Evolutionary conservation across 1,140 invertebrate species (phyloP), one percentile per base, ranked within the genome.

Genomic region (Apis florea): DNA sequence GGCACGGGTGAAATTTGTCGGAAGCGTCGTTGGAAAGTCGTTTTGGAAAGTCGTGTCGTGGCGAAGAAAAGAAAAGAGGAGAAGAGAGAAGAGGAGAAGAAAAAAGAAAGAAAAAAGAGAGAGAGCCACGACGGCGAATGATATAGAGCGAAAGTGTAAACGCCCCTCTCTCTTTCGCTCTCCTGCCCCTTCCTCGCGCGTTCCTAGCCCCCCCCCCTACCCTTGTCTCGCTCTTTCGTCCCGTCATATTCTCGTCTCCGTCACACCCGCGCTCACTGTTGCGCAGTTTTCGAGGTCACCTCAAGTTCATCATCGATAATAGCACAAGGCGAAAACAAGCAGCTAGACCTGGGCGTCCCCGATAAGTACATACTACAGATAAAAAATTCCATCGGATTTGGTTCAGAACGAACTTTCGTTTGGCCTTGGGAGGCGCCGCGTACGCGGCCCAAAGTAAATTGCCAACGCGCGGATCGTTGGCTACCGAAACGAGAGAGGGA

Each of bases 291-390:
- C 88, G 89, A 91, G 91, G 92, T 93, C 91, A 91, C 86, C 84
- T 90, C 89, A 93, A 93, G 92, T 93, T 94, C 91, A 93, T 94
- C 92, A 92, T 93, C 90, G 92, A 93, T 93, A 93, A 92, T 92
- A 92, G 90, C 89, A 87, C 87, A 90, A 82, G 87, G 89, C 92
- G 85, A 92, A 92, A 92, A 93, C 91, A 93, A 92, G 88, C 86
- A 90, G 89, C 91, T 93, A 93, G 92, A 92, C 88, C 90, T 91
- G 91, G 88, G 82, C 90, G 89, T 90, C 88, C 85, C 88, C 89
- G 92, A 93, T 92, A 93, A 92, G 84, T 90, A 78, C 82, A 75
- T 79, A 88, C 83, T 87, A 84, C 67, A 85, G 85, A 89, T 89
- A 90, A 88, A 85, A 88, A 88, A 88, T 88, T 86, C 84, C 81